Percentiles rank a stretch among this genome's conserved stretches.
phyloP scores from a whole-genome alignment of 2,797 vertebrate species.

The Spinus olivaceus region DNA sequence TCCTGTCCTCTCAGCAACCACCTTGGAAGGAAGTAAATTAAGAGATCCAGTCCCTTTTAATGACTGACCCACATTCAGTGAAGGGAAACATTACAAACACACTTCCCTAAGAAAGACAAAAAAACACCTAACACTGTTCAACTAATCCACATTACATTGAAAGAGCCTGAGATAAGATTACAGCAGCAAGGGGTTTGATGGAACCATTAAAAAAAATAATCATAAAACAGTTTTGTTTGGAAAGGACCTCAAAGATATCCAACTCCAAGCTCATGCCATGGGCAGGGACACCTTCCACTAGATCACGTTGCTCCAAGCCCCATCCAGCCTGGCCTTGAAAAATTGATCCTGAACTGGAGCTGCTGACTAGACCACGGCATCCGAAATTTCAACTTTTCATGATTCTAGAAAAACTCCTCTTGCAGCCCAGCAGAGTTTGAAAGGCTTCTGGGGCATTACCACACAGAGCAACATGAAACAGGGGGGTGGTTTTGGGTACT shows the following conservation, averaged over 20 bases:
- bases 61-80: background rate
- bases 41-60: background rate
- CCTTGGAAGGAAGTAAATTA: background rate
- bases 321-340: background rate
- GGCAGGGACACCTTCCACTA: background rate
- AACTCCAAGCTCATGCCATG: background rate
- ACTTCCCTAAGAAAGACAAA: background rate
- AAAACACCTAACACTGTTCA: background rate
- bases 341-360: background rate
- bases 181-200: background rate
- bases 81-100: background rate
- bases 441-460: background rate
- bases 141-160: background rate
- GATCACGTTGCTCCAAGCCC: background rate
- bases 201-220: background rate
- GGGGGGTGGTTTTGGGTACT: background rate
- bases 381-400: accelerated
- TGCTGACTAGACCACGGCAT: background rate
- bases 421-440: background rate
- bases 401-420: background rate
- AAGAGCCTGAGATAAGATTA: background rate
- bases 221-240: background rate
- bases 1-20: background rate
- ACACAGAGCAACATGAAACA: background rate
- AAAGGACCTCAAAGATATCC: background rate